A percentile compares a stretch with the other conserved stretches of the same genome.
Evolutionary conservation across 2,888 invertebrate species (phyloP).

Genomic region (Tuberolachnus salignus): DNA sequence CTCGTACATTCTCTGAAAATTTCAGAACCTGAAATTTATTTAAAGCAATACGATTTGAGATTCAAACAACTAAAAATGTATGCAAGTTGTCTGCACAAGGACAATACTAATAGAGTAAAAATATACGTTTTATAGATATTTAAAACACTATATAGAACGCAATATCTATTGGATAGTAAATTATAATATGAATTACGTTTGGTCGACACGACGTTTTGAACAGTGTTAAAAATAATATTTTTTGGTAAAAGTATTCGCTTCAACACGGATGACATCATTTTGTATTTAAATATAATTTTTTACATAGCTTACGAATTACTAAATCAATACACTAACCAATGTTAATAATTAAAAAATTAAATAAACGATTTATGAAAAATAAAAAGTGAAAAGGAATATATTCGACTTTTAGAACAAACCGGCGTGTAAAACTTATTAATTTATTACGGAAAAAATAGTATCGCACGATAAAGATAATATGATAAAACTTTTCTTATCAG

Average conservation of each 20-base stretch:
- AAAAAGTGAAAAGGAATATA: too few species aligned
- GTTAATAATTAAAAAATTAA: too few species aligned
- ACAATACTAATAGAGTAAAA: not conserved
- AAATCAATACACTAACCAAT: not conserved
- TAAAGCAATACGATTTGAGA: not conserved
- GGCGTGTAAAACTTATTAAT: too few species aligned
- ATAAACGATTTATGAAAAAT: too few species aligned
- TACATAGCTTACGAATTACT: not conserved
- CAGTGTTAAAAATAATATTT: not conserved
- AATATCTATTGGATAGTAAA: not conserved
- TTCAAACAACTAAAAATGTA: not conserved
- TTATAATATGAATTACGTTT: not conserved
- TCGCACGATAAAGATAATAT: not conserved
- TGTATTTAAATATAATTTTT: not conserved
- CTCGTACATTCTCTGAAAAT: constrained; percentile 8
- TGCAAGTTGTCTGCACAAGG: not conserved
- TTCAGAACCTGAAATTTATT: not conserved
- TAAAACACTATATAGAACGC: not conserved
- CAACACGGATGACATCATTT: constrained; percentile 10
- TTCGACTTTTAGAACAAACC: too few species aligned
- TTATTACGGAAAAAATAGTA: not conserved
- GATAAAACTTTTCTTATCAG: not conserved
- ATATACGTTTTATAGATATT: not conserved
- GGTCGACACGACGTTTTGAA: not conserved
- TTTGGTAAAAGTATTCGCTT: constrained; percentile 8